Base-by-base conservation (phyloP, 2,113 vertebrate species). In the Pluvianellus socialis region DNA sequence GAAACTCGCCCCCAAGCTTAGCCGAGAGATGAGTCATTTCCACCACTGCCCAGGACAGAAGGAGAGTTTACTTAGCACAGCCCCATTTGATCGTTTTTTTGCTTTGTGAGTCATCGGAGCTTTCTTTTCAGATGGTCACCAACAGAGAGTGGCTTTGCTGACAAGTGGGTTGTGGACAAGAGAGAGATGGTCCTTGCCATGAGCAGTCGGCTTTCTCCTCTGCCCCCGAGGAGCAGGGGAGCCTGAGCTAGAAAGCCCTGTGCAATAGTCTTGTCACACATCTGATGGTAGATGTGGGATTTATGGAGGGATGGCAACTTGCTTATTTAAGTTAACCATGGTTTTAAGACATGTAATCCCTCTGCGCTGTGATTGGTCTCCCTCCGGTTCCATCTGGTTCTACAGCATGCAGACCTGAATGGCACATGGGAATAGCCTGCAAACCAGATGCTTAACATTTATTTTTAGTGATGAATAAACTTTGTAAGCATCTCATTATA, bases 391-490 rank as follows among this genome's bases (percentile, higher is more conserved):
- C 91, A 95, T 96, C 94, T 97, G 96, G 91, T 71, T 85, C 91
- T 73, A 22, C 86, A 91, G 80, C 84, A 85, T 10, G 17, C 0
- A 1, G 94, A 97, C 94, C 92, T 97, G 96, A 94, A 50, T 66
- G 92, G 84, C 94, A 94, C 89, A 87, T 95, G 96, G 89, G 89
- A 95, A 79, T 95, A 85, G 94, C 80, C 94, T 97, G 95, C 73
- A 79, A 95, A 80, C 91, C 95, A 97, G 97, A 97, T 94, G 92
- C 88, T 87, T 89, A 61, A 79, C 91, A 94, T 97, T 96, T 97
- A 97, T 94, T 97, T 97, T 96, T 95, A 97, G 92, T 96, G 96
- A 97, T 94, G 92, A 94, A 97, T 97, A 97, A 95, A 96, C 88
- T 96, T 91, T 89, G 88, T 96, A 96, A 95, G 94, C 96, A 91